Base-by-base conservation (phyloP, 1,140 invertebrate genomes). In the Sitodiplosis mosellana region DNA sequence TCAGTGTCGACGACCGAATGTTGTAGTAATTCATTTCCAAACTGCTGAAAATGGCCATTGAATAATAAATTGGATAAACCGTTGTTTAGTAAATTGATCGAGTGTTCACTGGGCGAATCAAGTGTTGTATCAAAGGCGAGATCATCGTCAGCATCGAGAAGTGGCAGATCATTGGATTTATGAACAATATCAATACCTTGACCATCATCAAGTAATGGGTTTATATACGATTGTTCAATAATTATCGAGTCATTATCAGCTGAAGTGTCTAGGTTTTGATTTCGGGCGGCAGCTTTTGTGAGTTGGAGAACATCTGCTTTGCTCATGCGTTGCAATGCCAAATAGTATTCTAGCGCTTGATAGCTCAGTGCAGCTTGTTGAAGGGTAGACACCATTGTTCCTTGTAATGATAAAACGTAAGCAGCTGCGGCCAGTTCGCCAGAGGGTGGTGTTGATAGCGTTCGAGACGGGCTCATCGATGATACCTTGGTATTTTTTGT, bases 331-430 rank as follows among this genome's bases (percentile, higher is more conserved):
- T 87, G 83, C 33, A 86, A 65, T 12, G 83, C 81, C 57, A 86
- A 68, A 65, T 86, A 87, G 21, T 82, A 85, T 66, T 87, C 82
- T 33, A 87, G 60, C 2, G 83, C 83, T 65, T 87, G 83, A 5
- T 86, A 68, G 63, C 85, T 85, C 4, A 87, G 65, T 0, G 83
- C 83, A 0, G 80, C 80, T 56, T 81, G 79, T 54, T 82, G 81
- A 46, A 81, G 60, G 2, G 80, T 82, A 53, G 72, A 80, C 60
- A 84, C 75, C 68, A 84, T 77, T 2, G 81, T 80, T 54, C 78
- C 80, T 60, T 83, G 81, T 22, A 85, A 65, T 2, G 81, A 80
- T 43, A 86, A 67, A 12, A 82, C 77, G 51, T 61, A 55, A 57
- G 60, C 58, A 54, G 66, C 63, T 15, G 67, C 63, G 36, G 62